Evolutionary conservation across 2,888 invertebrate genomes (phyloP).

Genomic region (Marasmarcha lunaedactyla): DNA sequence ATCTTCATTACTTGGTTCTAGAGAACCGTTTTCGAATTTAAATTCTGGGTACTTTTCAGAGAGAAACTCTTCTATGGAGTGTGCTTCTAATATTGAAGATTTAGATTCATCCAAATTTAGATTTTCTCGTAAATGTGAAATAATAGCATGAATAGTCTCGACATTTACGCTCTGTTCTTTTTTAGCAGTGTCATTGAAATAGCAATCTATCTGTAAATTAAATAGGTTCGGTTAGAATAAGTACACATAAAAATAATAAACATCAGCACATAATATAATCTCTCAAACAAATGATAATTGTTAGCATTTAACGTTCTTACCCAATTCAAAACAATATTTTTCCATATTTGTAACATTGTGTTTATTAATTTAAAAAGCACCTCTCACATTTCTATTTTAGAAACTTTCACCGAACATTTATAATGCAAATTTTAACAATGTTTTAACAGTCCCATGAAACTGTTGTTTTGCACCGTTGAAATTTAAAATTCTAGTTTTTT

Average conservation of each 20-base stretch:
- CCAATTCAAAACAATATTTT: conserved; percentile 52
- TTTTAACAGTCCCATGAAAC: conserved; percentile 9
- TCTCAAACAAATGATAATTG: no score
- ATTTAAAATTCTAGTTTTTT: no score
- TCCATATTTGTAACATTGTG: conserved; percentile 55
- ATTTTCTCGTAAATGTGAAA: conserved; percentile 48
- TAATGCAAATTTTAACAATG: conserved; percentile 3
- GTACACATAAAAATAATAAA: neutral
- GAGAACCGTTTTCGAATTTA: conserved; percentile 41
- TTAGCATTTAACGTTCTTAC: conserved; percentile 24
- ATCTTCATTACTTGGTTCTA: conserved; percentile 30
- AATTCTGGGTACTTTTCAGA: conserved; percentile 63
- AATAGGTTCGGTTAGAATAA: neutral
- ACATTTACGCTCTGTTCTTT: conserved; percentile 28
- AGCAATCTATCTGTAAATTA: conserved; percentile 56
- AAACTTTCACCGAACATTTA: neutral
- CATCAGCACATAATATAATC: no score
- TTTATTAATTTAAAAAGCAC: conserved; percentile 10
- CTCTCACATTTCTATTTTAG: neutral
- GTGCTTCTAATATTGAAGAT: conserved; percentile 45
- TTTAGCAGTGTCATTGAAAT: conserved; percentile 32
- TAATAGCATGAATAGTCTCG: conserved; percentile 39
- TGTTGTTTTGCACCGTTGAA: conserved; percentile 44
- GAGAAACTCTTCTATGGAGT: conserved; percentile 46
- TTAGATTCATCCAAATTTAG: conserved; percentile 50